Evolutionary conservation across 2,888 invertebrate species (phyloP).

Genomic region (Anaspis maculata): DNA sequence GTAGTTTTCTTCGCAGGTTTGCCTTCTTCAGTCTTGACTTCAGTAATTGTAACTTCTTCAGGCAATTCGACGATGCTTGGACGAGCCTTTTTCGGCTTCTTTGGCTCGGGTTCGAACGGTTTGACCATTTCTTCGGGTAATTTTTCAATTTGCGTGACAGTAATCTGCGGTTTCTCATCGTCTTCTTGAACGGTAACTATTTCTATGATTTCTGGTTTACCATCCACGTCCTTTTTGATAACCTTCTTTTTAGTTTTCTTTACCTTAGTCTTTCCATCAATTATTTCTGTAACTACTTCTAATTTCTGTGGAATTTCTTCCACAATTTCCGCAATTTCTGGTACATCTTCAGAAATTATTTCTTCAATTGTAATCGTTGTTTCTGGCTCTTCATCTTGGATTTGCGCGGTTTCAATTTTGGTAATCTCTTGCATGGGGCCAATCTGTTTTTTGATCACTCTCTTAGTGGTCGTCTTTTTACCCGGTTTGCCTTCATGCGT

Average conservation of each 20-base stretch:
- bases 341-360: slow-evolving; percentile 20
- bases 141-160: slow-evolving; percentile 8
- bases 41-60: slow-evolving; percentile 25
- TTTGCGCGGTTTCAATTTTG: slow-evolving; percentile 44
- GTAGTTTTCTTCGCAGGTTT: slow-evolving; percentile 19
- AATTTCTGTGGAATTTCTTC: slow-evolving; percentile 24
- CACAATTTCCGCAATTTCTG: slow-evolving; percentile 15
- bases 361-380: slow-evolving; percentile 24
- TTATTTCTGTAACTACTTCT: slow-evolving; percentile 15
- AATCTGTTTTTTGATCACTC: slow-evolving; percentile 32
- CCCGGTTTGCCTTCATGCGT: slow-evolving; percentile 20
- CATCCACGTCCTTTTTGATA: slow-evolving; percentile 40
- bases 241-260: slow-evolving; percentile 41
- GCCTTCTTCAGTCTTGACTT: slow-evolving; percentile 21
- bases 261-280: slow-evolving; percentile 25
- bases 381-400: slow-evolving; percentile 33
- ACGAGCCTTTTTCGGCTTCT: slow-evolving; percentile 8
- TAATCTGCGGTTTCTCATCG: slow-evolving; percentile 9
- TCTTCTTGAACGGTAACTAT: slow-evolving; percentile 27
- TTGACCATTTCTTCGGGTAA: slow-evolving; percentile 9
- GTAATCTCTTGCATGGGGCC: slow-evolving; percentile 29
- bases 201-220: slow-evolving; percentile 33
- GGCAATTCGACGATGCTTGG: slow-evolving; percentile 24
- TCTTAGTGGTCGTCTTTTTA: slow-evolving; percentile 26
- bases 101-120: slow-evolving; percentile 8